Evolutionary conservation across 2,113 vertebrate species (phyloP).

Genomic region (Cyphotilapia sp.): DNA sequence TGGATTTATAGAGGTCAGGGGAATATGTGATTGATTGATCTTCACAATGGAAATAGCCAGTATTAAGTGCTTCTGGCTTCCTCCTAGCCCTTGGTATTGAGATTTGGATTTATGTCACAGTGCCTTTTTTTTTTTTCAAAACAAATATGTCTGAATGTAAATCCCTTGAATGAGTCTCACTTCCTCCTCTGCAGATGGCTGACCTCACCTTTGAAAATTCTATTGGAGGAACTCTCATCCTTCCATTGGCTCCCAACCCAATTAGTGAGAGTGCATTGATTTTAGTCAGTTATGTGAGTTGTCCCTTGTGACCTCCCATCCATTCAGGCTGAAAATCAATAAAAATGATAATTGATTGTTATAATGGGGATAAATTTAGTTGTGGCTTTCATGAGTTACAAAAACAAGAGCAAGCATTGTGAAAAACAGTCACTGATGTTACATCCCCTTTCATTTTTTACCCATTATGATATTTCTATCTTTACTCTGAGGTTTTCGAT

Average conservation of each 20-base stretch:
- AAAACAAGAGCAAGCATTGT: neutral
- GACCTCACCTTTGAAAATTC: neutral
- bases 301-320: neutral
- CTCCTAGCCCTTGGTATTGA: neutral
- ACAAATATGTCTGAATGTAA: neutral
- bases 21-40: neutral
- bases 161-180: neutral
- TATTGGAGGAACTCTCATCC: neutral
- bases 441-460: neutral
- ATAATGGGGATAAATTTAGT: conserved; percentile 28
- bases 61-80: neutral
- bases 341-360: conserved; percentile 44
- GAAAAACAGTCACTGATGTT: neutral
- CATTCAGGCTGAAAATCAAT: conserved; percentile 30
- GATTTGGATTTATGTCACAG: neutral
- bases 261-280: conserved; percentile 51
- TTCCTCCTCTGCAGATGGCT: neutral
- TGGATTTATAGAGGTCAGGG: neutral
- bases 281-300: neutral
- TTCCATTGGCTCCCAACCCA: conserved; percentile 10
- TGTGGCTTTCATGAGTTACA: neutral
- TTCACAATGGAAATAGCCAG: neutral
- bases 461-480: neutral
- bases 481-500: neutral
- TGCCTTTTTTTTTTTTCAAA: neutral